phyloP scores from a whole-genome alignment of 2,888 invertebrate species.

The Athetis lepigone region DNA sequence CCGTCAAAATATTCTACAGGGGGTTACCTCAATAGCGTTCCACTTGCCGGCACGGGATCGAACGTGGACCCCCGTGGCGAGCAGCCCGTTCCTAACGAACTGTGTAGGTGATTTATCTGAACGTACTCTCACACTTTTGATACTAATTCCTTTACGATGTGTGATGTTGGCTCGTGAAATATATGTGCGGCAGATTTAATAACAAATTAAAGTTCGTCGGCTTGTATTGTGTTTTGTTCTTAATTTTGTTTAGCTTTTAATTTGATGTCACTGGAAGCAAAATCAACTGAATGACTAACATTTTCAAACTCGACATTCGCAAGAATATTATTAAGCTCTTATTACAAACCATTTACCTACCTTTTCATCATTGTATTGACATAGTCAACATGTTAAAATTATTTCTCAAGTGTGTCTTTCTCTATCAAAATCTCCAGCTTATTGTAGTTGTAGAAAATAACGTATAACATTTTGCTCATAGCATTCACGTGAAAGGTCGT shows the following conservation, averaged over 20 bases:
- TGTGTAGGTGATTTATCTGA: conserved; percentile 74
- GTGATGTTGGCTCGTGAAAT: conserved; percentile 82
- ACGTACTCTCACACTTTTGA: conserved; percentile 78
- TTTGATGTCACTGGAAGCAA: conserved; percentile 11
- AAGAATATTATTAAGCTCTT: not conserved
- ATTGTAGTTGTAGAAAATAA: conserved; percentile 36
- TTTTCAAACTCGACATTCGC: not conserved
- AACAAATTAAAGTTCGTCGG: conserved; percentile 69
- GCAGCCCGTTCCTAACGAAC: conserved; percentile 88
- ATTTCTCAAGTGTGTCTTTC: not conserved
- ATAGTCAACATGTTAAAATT: not conserved
- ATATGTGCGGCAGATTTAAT: conserved; percentile 66
- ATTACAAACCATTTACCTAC: no score
- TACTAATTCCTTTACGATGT: conserved; percentile 87
- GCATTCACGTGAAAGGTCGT: conserved; percentile 61
- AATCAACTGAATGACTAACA: not conserved
- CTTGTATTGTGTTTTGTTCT: conserved; percentile 16
- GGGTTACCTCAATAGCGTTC: conserved; percentile 83
- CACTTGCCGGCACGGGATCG: conserved; percentile 85
- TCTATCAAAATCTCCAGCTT: not conserved
- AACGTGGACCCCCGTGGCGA: conserved; percentile 85
- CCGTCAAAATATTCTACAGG: conserved; percentile 88
- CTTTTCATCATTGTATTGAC: no score
- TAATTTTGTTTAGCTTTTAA: conserved; percentile 12
- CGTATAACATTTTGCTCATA: conserved; percentile 66